A percentile compares a stretch with the other conserved stretches of the same genome.
These are phyloP conservation scores for Drosophila buzzatii DNA, from an alignment of 2,888 invertebrate species.

Conservation along the genomic window DNA sequence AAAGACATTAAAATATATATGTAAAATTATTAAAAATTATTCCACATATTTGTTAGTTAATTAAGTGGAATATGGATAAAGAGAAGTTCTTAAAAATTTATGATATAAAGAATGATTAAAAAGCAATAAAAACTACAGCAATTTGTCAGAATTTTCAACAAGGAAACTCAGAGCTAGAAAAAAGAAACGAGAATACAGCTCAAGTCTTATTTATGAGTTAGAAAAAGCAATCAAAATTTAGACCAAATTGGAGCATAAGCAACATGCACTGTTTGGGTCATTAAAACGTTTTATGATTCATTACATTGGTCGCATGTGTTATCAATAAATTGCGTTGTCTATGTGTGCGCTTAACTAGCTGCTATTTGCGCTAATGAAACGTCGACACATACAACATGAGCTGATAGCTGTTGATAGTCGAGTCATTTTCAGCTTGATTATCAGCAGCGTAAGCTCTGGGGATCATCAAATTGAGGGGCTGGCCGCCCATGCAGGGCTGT, in stretches of 20 bases:
- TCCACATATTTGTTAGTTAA: no score
- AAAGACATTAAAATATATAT: not conserved
- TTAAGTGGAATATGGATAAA: no score
- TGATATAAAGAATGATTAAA: not conserved
- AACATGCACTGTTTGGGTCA: not conserved
- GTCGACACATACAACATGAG: conserved; percentile 2
- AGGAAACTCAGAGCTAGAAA: not conserved
- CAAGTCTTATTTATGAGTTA: not conserved
- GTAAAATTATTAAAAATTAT: no score
- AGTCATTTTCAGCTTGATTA: conserved; percentile 39
- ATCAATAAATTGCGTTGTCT: conserved; percentile 23
- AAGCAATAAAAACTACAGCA: not conserved
- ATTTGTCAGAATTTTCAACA: not conserved
- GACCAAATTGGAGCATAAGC: not conserved
- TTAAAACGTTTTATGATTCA: conserved; percentile 17
- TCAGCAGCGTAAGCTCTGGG: conserved; percentile 34
- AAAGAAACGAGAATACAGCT: not conserved
- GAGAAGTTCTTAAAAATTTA: no score
- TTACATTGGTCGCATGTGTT: conserved; percentile 10
- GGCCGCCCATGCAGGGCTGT: conserved; percentile 30
- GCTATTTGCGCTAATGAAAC: conserved; percentile 28
- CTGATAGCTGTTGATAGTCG: conserved; percentile 19
- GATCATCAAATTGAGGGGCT: conserved; percentile 25
- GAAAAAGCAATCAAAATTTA: not conserved
- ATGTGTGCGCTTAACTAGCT: conserved; percentile 13